Base-by-base conservation (phyloP, 2,113 vertebrate genomes). In the Empidonax alnorum region DNA sequence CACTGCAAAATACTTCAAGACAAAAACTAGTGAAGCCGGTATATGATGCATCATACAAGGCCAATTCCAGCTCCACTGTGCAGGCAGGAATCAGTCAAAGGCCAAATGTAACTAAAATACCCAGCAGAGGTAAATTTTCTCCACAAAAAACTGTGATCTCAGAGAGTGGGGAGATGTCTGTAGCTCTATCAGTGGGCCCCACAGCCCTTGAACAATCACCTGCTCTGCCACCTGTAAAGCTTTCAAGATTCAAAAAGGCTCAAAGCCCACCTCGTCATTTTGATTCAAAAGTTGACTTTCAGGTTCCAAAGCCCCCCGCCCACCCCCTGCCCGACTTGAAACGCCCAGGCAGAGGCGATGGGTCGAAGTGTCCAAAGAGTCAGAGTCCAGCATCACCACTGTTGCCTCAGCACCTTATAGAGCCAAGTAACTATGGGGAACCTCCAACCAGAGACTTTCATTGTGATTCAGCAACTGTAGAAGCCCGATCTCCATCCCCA, bases 391-490 rank as follows among this genome's bases (percentile, higher is more conserved):
- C 97, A 35, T 97, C 98, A 47, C 97, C 97, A 21, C 89, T 97
- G 50, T 94, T 98, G 65, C 88, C 97, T 84, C 95, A 97, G 94
- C 97, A 95, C 75, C 95, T 98, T 85, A 74, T 87, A 53, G 98
- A 98, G 18, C 95, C 97, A 30, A 73, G 62, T 37, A 97, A 98
- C 53, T 84, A 84, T 22, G 92, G 96, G 24, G 98, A 99, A 28
- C 96, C 97, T 80, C 98, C 98, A 39, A 98, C 97, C 22, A 98
- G 98, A 97, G 98, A 99, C 74, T 96, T 97, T 35, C 96, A 97
- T 90, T 98, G 97, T 98, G 97, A 97, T 93, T 89, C 96, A 59
- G 93, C 90, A 85, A 59, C 97, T 93, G 97, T 93, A 42, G 95
- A 98, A 91, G 77, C 97, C 85, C 98, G 84, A 88, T 98, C 98